phyloP scores from a whole-genome alignment of 2,797 vertebrate species.

The Clangula hyemalis region DNA sequence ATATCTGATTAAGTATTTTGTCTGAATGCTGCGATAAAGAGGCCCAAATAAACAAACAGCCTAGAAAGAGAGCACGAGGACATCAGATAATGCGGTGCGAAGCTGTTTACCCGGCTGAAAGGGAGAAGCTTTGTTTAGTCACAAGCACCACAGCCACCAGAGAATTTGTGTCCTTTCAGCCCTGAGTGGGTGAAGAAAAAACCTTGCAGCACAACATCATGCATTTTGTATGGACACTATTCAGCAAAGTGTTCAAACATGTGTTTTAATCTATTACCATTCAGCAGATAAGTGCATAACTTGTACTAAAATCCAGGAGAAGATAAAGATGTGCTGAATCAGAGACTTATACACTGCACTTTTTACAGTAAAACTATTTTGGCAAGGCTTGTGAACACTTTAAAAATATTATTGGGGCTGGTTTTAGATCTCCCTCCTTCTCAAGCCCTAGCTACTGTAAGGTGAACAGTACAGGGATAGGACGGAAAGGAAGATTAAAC shows the following conservation, averaged over 20 bases:
- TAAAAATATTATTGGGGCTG: neutral
- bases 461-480: neutral
- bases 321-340: neutral
- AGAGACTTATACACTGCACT: neutral
- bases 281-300: conserved; percentile 16
- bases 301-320: conserved; percentile 9
- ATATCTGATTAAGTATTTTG: conserved; percentile 13
- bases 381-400: neutral
- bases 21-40: neutral
- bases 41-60: neutral
- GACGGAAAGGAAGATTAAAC: conserved; percentile 14
- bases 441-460: neutral
- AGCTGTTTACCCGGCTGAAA: neutral
- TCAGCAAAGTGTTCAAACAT: conserved; percentile 1
- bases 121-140: neutral
- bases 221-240: neutral
- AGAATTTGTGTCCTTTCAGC: neutral
- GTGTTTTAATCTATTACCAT: conserved; percentile 20
- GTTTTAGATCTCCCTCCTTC: neutral
- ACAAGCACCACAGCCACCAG: neutral
- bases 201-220: neutral
- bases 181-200: neutral
- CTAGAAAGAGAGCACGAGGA: neutral
- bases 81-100: neutral
- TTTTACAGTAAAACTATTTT: conserved; percentile 34